Evolutionary conservation across 2,888 invertebrate species (phyloP), one percentile per base, ranked within the genome.

Genomic region (Sesamia inferens): DNA sequence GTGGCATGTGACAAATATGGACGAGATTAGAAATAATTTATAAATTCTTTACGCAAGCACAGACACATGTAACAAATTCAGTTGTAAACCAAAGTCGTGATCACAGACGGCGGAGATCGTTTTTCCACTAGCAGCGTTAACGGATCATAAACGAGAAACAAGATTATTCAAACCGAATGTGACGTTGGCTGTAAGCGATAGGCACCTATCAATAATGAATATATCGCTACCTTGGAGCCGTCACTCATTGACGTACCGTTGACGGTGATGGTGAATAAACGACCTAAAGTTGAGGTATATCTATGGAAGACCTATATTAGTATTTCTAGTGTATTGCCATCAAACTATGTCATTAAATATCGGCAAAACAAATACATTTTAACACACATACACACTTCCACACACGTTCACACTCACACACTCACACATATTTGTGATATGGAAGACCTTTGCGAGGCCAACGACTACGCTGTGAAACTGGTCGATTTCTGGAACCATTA

Each of bases 401-500:
- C 57, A 31, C 51, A 4, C 44, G 39, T n/a, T n/a, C n/a, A n/a
- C n/a, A n/a, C n/a, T n/a, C n/a, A n/a, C n/a, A n/a, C n/a, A n/a
- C n/a, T n/a, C 58, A 55, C 65, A 70, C 70, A 47, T 39, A 80
- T 57, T 68, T 57, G 11, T 63, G 19, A 4, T 11, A 54, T n/a
- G n/a, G 5, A 5, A n/a, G n/a, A 54, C n/a, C 0, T 54, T 54
- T 54, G n/a, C n/a, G n/a, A 54, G n/a, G 11, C n/a, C 51, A 54
- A 11, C 10, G 4, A 10, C 19, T 1, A 51, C 10, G 51, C 51
- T 51, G 10, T n/a, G 4, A 1, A n/a, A n/a, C 10, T 54, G 51
- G 10, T 54, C 5, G n/a, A 31, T 31, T 31, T 31, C 31, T 31
- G 31, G 31, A 31, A 31, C 31, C 3, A 2, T 31, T 31, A 31